Base-by-base conservation (phyloP, 2,888 invertebrate species). In the Geotrupes spiniger region DNA sequence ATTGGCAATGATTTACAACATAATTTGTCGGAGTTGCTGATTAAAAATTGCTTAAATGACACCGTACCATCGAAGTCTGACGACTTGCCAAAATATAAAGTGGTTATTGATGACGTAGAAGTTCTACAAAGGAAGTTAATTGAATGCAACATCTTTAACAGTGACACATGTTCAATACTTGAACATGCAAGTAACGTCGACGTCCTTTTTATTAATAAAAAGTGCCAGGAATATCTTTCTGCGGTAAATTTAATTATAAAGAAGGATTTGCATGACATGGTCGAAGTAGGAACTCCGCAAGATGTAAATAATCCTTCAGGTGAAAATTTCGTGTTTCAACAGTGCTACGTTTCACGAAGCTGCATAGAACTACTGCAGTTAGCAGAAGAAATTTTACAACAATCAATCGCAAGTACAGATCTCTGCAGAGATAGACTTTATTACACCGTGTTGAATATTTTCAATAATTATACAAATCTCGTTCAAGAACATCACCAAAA, bases 401-500 rank as follows among this genome's bases (percentile, higher is more conserved):
- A 88, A 64, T 84, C 85, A 0, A 76, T 77, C 11, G 74, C 74
- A 46, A 82, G 82, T 59, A 77, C 82, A 0, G 81, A 82, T 55
- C 71, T 78, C 15, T 83, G 82, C 61, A 79, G 83, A 39, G 75
- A 80, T 42, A 80, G 82, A 61, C 73, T 92, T 51, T 84, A 87
- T 60, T 79, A 79, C 45, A 84, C 87, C 1, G 83, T 85, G 3
- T 75, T 87, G 53, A 78, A 84, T 56, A 82, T 93, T 52, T 82
- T 92, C 58, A 85, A 86, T 62, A 74, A 87, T 59, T 95, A 92
- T 69, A 80, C 83, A 48, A 82, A 81, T 36, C 81, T 90, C 40
- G 86, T 92, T 15, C 88, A 90, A 1, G 83, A 84, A 56, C 81
- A 87, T 63, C 93, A 94, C 72, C 84, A 84, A 64, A 84, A 86